Conservation (phyloP, 1,140 invertebrate species). For the Neodiprion pinetum region DNA sequence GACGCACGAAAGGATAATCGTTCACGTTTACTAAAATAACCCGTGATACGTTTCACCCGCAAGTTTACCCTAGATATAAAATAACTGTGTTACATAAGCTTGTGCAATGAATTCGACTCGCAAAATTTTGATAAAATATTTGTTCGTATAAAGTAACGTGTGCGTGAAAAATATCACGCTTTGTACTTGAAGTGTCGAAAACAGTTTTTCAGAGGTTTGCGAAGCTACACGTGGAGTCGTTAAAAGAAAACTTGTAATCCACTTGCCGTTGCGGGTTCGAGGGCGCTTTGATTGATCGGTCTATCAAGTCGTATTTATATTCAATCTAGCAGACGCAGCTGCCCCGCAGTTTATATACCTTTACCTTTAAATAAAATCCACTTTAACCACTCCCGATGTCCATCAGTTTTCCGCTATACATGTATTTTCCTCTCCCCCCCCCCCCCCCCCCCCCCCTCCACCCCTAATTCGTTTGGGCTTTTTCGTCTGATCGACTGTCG, state of each 20-base stretch:
- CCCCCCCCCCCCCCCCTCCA: too few species aligned
- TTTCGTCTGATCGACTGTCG: conserved; percentile 11
- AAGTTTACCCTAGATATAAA: too few species aligned
- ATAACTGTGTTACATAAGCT: too few species aligned
- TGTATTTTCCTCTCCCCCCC: too few species aligned
- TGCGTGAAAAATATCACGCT: too few species aligned
- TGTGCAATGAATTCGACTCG: too few species aligned
- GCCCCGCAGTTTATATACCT: conserved; percentile 18
- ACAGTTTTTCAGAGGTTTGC: too few species aligned
- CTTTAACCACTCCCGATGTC: conserved; percentile 6
- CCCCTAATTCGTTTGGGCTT: neutral
- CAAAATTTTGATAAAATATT: too few species aligned
- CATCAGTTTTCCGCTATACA: neutral
- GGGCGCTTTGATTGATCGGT: conserved; percentile 46
- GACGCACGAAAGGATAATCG: conserved; percentile 50
- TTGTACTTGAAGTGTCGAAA: too few species aligned
- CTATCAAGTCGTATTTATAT: conserved; percentile 42
- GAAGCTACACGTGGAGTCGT: neutral
- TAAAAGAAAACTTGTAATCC: conserved; percentile 6
- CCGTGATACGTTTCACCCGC: too few species aligned
- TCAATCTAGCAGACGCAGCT: conserved; percentile 41
- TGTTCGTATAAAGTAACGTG: too few species aligned
- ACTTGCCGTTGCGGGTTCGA: neutral
- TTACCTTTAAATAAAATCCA: neutral
- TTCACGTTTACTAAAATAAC: conserved; percentile 43